Percentiles rank a stretch among this genome's conserved stretches.
These are phyloP conservation scores for Eremobia ochroleuca DNA, from an alignment of 2,888 invertebrate species.

Conservation along the genomic window DNA sequence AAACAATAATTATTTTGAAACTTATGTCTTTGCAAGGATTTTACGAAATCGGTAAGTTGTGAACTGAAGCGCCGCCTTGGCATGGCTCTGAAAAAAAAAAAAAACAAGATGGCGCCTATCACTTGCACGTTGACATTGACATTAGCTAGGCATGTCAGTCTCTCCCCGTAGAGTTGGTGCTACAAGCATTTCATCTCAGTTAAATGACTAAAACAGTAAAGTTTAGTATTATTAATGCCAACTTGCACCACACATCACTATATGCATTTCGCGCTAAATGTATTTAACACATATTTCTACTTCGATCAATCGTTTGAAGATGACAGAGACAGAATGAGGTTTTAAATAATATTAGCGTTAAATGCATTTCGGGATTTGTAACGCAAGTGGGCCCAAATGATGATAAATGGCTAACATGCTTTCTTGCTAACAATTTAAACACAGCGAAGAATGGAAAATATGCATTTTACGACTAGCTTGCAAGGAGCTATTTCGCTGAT, in stretches of 20 bases:
- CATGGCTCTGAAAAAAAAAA: slow-evolving; percentile 70
- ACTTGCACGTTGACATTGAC: slow-evolving; percentile 60
- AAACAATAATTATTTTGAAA: slow-evolving; percentile 63
- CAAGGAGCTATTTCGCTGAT: slow-evolving; percentile 19
- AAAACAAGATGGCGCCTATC: slow-evolving; percentile 61
- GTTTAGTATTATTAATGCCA: not conserved
- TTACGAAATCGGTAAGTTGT: slow-evolving; percentile 88
- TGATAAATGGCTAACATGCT: slow-evolving; percentile 5
- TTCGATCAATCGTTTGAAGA: not conserved
- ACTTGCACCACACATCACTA: not conserved
- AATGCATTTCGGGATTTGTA: not conserved
- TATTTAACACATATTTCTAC: not conserved
- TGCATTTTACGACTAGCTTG: not conserved
- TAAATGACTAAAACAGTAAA: slow-evolving; percentile 7
- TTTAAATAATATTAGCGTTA: not conserved
- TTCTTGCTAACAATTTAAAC: slow-evolving; percentile 10
- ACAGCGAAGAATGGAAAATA: slow-evolving; percentile 2
- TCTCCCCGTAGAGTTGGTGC: slow-evolving; percentile 54
- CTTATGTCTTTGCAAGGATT: slow-evolving; percentile 81
- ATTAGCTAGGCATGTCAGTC: slow-evolving; percentile 57
- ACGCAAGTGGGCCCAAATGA: not conserved
- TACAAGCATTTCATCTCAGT: slow-evolving; percentile 47
- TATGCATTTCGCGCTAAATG: not conserved
- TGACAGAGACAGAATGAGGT: not conserved
- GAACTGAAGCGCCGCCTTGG: slow-evolving; percentile 62